Base-by-base conservation (phyloP, 1,140 invertebrate genomes). In the Metaphire vulgaris region DNA sequence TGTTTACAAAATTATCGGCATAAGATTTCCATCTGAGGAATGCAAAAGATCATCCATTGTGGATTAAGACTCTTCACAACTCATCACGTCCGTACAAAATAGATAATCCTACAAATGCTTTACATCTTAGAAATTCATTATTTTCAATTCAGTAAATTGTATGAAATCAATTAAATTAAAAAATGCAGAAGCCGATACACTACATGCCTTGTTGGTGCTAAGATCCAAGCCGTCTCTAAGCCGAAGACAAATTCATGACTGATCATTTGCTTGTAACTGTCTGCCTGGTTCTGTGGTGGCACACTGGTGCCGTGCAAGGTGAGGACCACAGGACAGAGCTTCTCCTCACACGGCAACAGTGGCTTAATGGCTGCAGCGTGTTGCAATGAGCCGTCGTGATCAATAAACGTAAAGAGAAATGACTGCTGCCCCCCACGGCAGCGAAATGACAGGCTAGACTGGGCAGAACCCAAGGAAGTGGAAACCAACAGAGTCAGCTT, bases 261-360 rank as follows among this genome's bases (percentile, higher is more conserved):
- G 1, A 80, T 79, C 83, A 84, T 83, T 21, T 78, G 77, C 78
- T 85, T 85, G 69, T 85, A 85, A 67, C 83, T 84, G 76, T 85
- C 83, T 29, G 83, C 83, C 79, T 85, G 83, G 72, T 83, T 85
- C 76, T 85, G 83, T 30, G 83, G 81, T 74, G 83, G 81, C 2
- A 85, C 83, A 29, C 82, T 83, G 21, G 83, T 85, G 16, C 83
- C 83, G 79, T 85, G 83, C n/a, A 85, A 77, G 64, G 83, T 81
- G 2, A 85, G 77, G 26, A 85, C 34, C 2, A 80, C 76, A 12
- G 83, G 82, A 79, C 83, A 85, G 14, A 68, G 2, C 2, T 73
- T 28, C 2, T 33, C 72, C 1, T 34, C 15, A 76, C 79, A 81
- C 30, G 69, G 56, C 21, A 12, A 6, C 14, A 81, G 73, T 26